Base-by-base conservation (phyloP, 2,113 vertebrate species). In the Trinectes maculatus region DNA sequence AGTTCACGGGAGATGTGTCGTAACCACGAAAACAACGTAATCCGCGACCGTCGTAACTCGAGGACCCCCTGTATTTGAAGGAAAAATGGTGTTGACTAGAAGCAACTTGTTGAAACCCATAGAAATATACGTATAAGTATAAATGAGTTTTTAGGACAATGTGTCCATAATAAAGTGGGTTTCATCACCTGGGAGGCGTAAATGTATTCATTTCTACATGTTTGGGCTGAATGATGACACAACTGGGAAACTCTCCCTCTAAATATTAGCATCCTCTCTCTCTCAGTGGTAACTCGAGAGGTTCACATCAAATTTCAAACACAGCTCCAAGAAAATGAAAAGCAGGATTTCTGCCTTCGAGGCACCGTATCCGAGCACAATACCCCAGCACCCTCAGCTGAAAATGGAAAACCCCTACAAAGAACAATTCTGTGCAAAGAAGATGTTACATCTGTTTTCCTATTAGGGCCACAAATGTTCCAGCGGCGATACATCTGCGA, bases 361-460 rank as follows among this genome's bases (percentile, higher is more conserved):
- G 4, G 8, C 25, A 36, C 10, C 7, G 10, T 6, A 15, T 16
- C 21, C 36, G n/a, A 2, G 7, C 6, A 19, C 2, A 8, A 47
- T 16, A 5, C 13, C 5, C 2, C 8, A 2, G 7, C 5, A 16
- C 1, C 5, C 8, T 25, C 2, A 9, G 6, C 29, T 54, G 56
- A 12, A 44, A 46, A 40, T 19, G 0, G 9, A 22, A n/a, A 6
- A 53, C 8, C 22, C 26, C 22, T 21, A 0, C 26, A 59, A 53
- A 21, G 8, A 33, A 19, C 24, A 54, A 1, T 31, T 33, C 6
- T n/a, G 16, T 15, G 25, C 7, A 18, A 25, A 4, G n/a, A 25
- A 31, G 4, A 31, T 31, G 13, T 31, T 21, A 37, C 52, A 60
- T 46, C 15, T 63, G 57, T 12, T 54, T n/a, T 54, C 7, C 33